These are phyloP conservation scores for Adoxophyes honmai DNA, from an alignment of 1,140 invertebrate genomes.

Conservation along the genomic window DNA sequence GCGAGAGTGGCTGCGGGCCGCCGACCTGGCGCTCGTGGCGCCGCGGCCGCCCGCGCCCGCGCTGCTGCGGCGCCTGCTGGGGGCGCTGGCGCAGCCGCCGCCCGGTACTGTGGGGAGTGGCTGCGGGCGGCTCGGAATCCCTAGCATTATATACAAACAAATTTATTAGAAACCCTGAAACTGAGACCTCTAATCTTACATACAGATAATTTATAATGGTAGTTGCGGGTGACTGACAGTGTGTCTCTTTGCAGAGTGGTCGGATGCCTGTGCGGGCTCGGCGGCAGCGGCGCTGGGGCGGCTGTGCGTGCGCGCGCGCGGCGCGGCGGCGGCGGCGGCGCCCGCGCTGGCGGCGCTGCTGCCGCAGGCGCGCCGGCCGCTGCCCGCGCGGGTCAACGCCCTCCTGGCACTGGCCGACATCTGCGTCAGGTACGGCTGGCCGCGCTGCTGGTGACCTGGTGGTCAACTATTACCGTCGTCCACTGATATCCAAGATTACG, in stretches of 20 bases:
- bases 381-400: slow-evolving; percentile 55
- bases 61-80: too few relatives aligned
- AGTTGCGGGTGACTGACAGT: too few relatives aligned
- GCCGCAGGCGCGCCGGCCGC: slow-evolving; percentile 32
- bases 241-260: slow-evolving; percentile 30
- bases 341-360: slow-evolving; percentile 46
- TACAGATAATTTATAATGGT: too few relatives aligned
- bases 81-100: too few relatives aligned
- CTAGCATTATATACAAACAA: too few relatives aligned
- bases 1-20: slow-evolving; percentile 45
- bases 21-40: too few relatives aligned
- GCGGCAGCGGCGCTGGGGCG: slow-evolving; percentile 54
- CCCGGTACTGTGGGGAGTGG: slow-evolving; percentile 30
- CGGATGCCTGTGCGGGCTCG: slow-evolving; percentile 16
- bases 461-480: too few relatives aligned
- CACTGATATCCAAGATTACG: too few relatives aligned
- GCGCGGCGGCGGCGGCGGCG: slow-evolving; percentile 43
- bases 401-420: slow-evolving; percentile 64
- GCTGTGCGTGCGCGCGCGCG: slow-evolving; percentile 57
- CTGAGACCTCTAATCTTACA: too few relatives aligned
- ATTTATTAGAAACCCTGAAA: too few relatives aligned
- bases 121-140: too few relatives aligned
- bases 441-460: background rate
- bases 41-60: background rate
- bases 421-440: slow-evolving; percentile 42